A percentile compares a stretch with the other conserved stretches of the same genome.
These are phyloP conservation scores for Oceanodroma tethys DNA, from an alignment of 2,113 vertebrate species.

Conservation along the genomic window DNA sequence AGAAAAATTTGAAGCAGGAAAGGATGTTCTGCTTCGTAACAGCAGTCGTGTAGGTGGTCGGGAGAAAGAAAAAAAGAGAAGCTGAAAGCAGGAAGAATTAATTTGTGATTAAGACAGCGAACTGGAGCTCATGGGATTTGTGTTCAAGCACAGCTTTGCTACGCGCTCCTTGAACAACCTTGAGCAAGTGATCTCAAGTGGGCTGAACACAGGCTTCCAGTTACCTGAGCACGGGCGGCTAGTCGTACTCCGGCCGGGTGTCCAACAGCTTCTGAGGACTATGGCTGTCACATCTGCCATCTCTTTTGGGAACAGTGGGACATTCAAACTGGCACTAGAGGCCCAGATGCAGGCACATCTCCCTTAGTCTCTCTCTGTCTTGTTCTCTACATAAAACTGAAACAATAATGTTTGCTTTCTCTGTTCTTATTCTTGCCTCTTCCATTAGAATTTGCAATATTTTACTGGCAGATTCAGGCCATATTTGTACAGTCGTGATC, in stretches of 20 bases:
- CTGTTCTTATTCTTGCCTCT: not conserved
- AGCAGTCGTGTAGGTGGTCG: constrained; percentile 44
- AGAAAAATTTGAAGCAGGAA: not conserved
- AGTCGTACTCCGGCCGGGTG: accelerated
- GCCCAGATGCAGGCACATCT: not conserved
- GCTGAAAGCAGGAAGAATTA: not conserved
- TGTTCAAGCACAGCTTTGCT: not conserved
- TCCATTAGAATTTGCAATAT: not conserved
- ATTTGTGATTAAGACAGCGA: not conserved
- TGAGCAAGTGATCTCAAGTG: not conserved
- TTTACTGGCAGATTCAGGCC: constrained; percentile 22
- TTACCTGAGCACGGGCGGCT: not conserved
- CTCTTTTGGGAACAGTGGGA: not conserved
- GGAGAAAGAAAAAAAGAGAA: not conserved
- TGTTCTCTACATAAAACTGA: not conserved
- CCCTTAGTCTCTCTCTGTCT: not conserved
- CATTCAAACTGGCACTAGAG: not conserved
- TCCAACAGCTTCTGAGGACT: not conserved
- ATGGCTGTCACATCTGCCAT: not conserved
- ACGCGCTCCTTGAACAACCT: not conserved
- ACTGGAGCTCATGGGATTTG: not conserved
- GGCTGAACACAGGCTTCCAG: not conserved
- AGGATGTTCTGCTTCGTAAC: constrained; percentile 14
- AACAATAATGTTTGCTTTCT: not conserved
- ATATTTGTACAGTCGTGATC: not conserved